These are phyloP conservation scores for Epinotia bilunana DNA, from an alignment of 2,888 invertebrate genomes.

Conservation along the genomic window DNA sequence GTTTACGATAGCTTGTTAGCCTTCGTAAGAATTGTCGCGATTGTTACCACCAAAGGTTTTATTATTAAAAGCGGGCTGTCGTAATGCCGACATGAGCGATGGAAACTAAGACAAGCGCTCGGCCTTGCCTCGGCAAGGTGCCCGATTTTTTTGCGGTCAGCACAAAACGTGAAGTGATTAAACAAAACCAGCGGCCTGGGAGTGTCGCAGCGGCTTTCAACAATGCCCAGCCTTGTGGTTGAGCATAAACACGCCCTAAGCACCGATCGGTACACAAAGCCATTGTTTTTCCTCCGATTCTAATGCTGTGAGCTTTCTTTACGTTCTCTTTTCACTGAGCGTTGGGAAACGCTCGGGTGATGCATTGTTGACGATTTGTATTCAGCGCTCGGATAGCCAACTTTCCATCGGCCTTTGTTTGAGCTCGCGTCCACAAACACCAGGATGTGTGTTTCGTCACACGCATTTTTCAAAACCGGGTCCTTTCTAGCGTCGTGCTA, in stretches of 20 bases:
- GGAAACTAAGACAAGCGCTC: slow-evolving; percentile 66
- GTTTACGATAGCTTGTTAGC: slow-evolving; percentile 68
- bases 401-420: slow-evolving; percentile 80
- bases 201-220: slow-evolving; percentile 66
- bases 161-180: slow-evolving; percentile 71
- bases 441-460: slow-evolving; percentile 60
- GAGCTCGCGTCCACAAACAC: slow-evolving; percentile 53
- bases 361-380: slow-evolving; percentile 80
- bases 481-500: slow-evolving; percentile 35
- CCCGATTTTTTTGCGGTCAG: slow-evolving; percentile 77
- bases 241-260: slow-evolving; percentile 47
- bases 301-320: slow-evolving; percentile 66
- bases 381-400: slow-evolving; percentile 68
- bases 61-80: slow-evolving; percentile 51
- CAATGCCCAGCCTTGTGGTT: slow-evolving; percentile 63
- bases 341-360: slow-evolving; percentile 75
- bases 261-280: slow-evolving; percentile 42
- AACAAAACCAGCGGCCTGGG: slow-evolving; percentile 62
- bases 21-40: slow-evolving; percentile 73
- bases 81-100: slow-evolving; percentile 68
- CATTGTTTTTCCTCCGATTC: slow-evolving; percentile 43
- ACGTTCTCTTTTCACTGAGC: slow-evolving; percentile 66
- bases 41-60: slow-evolving; percentile 54
- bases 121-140: slow-evolving; percentile 75
- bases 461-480: slow-evolving; percentile 36